phyloP scores from a whole-genome alignment of 2,113 vertebrate genomes.

The Uropsilus gracilis region DNA sequence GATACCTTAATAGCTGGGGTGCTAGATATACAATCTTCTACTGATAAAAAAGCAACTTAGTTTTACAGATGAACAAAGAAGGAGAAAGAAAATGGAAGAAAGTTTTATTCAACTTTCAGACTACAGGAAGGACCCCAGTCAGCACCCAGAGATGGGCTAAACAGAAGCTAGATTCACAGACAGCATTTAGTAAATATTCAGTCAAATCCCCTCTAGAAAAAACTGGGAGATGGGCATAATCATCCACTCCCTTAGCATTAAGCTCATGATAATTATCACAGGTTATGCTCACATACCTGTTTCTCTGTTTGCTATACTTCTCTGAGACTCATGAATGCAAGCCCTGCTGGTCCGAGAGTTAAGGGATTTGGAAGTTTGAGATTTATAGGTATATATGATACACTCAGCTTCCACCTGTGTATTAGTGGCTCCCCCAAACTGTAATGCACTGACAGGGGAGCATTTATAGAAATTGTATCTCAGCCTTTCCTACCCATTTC shows the following conservation, averaged over 20 bases:
- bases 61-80: neutral
- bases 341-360: neutral
- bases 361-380: neutral
- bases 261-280: neutral
- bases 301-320: neutral
- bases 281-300: no score
- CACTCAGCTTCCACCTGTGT: neutral
- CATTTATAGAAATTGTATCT: neutral
- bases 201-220: neutral
- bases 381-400: neutral
- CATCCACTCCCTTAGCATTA: neutral
- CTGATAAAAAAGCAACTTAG: neutral
- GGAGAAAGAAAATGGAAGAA: neutral
- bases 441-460: neutral
- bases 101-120: neutral
- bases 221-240: neutral
- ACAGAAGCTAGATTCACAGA: neutral
- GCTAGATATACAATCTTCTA: neutral
- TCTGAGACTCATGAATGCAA: neutral
- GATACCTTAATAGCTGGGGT: neutral
- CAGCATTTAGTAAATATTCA: neutral
- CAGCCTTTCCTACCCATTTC: neutral
- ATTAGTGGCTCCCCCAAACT: neutral
- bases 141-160: neutral
- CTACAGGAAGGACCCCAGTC: neutral